A percentile compares a stretch with the other conserved stretches of the same genome.
Conservation (phyloP, 2,888 invertebrate species). For the Seira sanloemensis region DNA sequence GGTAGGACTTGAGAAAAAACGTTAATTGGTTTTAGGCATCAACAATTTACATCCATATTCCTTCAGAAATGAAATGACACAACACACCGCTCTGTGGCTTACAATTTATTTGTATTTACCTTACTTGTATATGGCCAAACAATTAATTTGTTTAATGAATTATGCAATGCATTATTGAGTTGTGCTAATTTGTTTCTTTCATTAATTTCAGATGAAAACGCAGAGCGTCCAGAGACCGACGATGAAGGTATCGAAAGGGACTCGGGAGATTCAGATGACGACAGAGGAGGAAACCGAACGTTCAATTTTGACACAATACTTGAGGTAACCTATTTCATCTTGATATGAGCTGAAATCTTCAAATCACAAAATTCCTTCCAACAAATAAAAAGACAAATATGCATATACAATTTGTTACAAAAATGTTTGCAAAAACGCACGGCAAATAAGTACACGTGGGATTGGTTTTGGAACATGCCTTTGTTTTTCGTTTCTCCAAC, state of each 20-base stretch:
- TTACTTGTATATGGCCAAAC: not conserved
- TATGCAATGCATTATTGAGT: not conserved
- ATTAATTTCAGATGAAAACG: slow-evolving; percentile 68
- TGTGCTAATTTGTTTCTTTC: slow-evolving; percentile 23
- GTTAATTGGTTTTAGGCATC: not conserved
- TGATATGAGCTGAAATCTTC: too few relatives aligned
- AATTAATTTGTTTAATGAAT: not conserved
- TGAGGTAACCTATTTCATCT: slow-evolving; percentile 63
- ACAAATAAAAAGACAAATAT: too few relatives aligned
- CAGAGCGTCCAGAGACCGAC: slow-evolving; percentile 81
- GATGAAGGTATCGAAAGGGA: slow-evolving; percentile 95
- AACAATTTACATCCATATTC: not conserved
- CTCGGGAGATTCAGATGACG: slow-evolving; percentile 83
- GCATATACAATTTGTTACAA: too few relatives aligned
- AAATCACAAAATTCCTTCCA: too few relatives aligned
- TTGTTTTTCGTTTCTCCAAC: too few relatives aligned
- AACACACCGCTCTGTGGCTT: too few relatives aligned
- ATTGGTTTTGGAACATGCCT: too few relatives aligned
- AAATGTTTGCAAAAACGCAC: too few relatives aligned
- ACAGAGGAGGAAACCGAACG: slow-evolving; percentile 61
- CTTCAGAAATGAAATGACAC: too few relatives aligned
- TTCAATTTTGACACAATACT: slow-evolving; percentile 71
- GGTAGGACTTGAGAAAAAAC: not conserved
- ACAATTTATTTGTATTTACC: too few relatives aligned
- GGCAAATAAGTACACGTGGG: too few relatives aligned